Base-by-base conservation (phyloP, 2,888 invertebrate genomes). In the Pelosia muscerda region DNA sequence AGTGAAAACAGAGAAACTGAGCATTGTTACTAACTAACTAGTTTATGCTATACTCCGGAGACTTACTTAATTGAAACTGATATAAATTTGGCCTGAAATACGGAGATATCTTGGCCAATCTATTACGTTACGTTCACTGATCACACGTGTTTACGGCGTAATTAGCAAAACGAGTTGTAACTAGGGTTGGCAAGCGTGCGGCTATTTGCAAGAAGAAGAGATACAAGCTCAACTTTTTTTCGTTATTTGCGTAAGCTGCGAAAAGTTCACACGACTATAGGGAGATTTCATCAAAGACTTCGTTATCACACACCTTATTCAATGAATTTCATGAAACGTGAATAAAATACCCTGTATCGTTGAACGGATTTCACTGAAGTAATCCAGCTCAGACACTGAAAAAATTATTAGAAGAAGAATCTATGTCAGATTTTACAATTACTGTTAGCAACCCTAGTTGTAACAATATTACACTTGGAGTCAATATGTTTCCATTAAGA, bases 121-220 rank as follows among this genome's bases (percentile, higher is more conserved):
- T 54, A 54, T 54, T 59, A 65, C 38, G 5, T 54, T 59, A 65
- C 49, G 10, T 15, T 25, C 22, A 1, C n/a, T 62, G 59, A 64
- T 66, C 54, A 58, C 65, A 59, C 15, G 38, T 63, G 69, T 79
- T 72, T 69, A 59, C 69, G 23, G 23, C 62, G 57, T 75, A 77
- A 77, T 80, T 77, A 78, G 63, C 28, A n/a, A 34, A 70, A 74
- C 54, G 49, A 74, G 66, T 64, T 53, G 54, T 10, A 15, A 55
- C 65, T 49, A 49, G 49, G 49, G 49, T 9, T 49, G 49, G 49
- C n/a, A 19, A n/a, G 49, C 9, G 9, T 49, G 9, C 49, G 49
- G 49, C 49, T 49, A 49, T 49, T n/a, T 49, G 8, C 2, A 49
- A n/a, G n/a, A n/a, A n/a, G n/a, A n/a, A n/a, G n/a, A n/a, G n/a